A percentile compares a stretch with the other conserved stretches of the same genome.
These are phyloP conservation scores for Ardeotis arabs DNA, from an alignment of 2,113 vertebrate species.

Conservation along the genomic window DNA sequence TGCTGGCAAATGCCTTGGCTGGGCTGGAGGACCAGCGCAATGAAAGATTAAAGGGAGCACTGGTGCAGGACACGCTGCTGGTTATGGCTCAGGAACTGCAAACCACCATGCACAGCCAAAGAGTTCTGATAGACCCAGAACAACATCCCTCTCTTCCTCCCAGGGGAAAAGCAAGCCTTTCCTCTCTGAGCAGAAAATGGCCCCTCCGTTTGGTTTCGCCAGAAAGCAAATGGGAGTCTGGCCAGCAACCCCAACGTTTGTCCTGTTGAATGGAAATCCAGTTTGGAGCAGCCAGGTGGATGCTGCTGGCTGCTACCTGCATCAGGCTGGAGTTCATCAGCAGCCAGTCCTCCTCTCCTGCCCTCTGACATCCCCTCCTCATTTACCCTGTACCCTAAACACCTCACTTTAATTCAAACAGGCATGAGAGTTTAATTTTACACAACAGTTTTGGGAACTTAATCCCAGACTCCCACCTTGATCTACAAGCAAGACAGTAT, in stretches of 20 bases:
- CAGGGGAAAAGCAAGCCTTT: background rate
- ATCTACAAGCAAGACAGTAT: background rate
- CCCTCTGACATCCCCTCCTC: background rate
- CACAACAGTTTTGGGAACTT: background rate
- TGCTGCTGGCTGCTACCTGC: background rate
- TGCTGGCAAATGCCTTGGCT: rapidly evolving
- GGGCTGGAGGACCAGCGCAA: background rate
- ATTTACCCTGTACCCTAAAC: background rate
- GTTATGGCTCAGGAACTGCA: background rate
- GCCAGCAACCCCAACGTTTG: background rate
- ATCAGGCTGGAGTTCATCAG: background rate
- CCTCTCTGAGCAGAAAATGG: rapidly evolving
- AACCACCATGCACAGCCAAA: rapidly evolving
- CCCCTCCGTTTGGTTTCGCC: background rate
- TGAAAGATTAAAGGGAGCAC: background rate
- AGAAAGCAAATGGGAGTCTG: background rate
- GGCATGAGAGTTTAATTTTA: background rate
- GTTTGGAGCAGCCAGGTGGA: background rate
- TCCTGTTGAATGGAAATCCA: background rate
- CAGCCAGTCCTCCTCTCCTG: background rate
- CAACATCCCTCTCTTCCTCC: background rate
- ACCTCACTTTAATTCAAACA: background rate
- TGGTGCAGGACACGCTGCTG: too few relatives aligned
- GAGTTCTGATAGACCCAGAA: background rate
- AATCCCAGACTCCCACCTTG: background rate